Evolutionary conservation across 2,113 vertebrate species (phyloP).

Genomic region (Dasyurus viverrinus): DNA sequence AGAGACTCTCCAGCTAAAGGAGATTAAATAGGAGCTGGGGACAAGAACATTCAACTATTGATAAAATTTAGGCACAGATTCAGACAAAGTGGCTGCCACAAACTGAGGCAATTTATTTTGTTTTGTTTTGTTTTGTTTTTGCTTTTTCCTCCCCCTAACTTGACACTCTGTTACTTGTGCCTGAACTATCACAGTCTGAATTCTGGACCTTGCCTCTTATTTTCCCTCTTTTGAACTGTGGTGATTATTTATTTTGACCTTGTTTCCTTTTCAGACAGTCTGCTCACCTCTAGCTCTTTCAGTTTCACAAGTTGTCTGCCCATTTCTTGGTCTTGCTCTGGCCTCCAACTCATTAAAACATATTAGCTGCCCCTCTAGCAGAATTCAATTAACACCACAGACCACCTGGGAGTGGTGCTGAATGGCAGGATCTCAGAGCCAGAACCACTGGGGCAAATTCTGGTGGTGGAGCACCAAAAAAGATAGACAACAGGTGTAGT

Average conservation of each 20-base stretch:
- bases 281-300: not conserved
- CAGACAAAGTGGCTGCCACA: not conserved
- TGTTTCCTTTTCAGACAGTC: not conserved
- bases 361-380: not conserved
- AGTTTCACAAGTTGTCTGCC: not conserved
- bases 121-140: too few relatives aligned
- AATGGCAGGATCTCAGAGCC: not conserved
- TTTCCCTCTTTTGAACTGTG: not conserved
- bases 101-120: not conserved
- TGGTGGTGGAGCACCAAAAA: not conserved
- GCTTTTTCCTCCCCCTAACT: not conserved
- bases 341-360: not conserved
- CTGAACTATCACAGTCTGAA: not conserved
- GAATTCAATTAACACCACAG: not conserved
- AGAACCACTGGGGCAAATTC: not conserved
- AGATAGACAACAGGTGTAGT: not conserved
- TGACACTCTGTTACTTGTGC: not conserved
- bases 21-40: not conserved
- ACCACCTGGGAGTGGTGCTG: not conserved
- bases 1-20: not conserved
- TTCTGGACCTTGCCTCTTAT: not conserved
- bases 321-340: not conserved
- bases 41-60: not conserved
- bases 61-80: not conserved
- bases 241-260: not conserved